Evolutionary conservation across 2,797 vertebrate genomes (phyloP).

Genomic region (Diplodus sargus): DNA sequence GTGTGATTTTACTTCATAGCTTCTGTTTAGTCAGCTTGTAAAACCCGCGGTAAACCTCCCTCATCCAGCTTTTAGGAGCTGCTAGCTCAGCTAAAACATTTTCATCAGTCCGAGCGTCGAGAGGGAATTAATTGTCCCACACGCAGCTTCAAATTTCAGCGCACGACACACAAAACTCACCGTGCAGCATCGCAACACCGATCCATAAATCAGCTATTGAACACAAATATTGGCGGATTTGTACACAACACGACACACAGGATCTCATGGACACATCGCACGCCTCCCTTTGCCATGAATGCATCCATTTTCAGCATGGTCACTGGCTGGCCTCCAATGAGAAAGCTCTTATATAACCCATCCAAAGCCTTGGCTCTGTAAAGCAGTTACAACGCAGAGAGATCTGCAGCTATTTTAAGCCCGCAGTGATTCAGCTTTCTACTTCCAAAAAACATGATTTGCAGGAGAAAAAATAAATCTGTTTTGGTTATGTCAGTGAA

Average conservation of each 20-base stretch:
- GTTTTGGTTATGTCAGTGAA: background rate
- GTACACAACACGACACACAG: background rate
- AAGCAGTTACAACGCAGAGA: constrained; percentile 32
- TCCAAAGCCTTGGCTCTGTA: constrained; percentile 50
- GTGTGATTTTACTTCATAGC: background rate
- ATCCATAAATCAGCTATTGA: background rate
- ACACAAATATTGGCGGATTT: background rate
- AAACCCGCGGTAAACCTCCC: constrained; percentile 24
- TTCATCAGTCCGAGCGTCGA: constrained; percentile 26
- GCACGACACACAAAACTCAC: background rate
- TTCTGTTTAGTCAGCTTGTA: constrained; percentile 35
- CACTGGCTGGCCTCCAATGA: constrained; percentile 39
- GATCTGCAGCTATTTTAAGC: constrained; percentile 61
- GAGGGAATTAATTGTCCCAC: constrained; percentile 4
- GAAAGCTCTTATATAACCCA: constrained; percentile 64
- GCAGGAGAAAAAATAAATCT: constrained; percentile 10
- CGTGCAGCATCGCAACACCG: background rate
- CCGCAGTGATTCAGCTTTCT: constrained; percentile 42
- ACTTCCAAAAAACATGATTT: constrained; percentile 36
- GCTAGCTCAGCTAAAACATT: constrained; percentile 31
- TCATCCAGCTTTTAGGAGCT: constrained; percentile 15
- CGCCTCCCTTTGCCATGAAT: constrained; percentile 9
- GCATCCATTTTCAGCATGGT: constrained; percentile 29
- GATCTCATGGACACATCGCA: background rate
- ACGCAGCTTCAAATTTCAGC: constrained; percentile 2